Base-by-base conservation (phyloP, 2,888 invertebrate species). In the Eumacrocentrus americanus region DNA sequence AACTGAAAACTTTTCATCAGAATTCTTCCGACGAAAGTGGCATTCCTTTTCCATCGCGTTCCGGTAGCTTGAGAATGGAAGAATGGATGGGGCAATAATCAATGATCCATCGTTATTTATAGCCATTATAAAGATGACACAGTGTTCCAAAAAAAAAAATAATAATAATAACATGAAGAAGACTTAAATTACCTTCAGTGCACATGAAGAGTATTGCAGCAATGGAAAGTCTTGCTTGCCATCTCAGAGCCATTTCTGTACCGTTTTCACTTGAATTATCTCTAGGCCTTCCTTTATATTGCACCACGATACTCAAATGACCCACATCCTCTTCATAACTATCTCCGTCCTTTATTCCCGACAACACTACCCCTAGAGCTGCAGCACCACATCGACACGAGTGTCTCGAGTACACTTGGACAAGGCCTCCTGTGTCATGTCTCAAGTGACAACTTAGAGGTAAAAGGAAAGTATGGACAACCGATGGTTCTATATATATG, bases 141-240 rank as follows among this genome's bases (percentile, higher is more conserved):
- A 4, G 5, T 9, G 29, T 29, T 29, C 9, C 4, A 29, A 29
- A 29, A 29, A 29, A 29, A 9, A 6, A 16, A n/a, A 16, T 7
- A 42, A 34, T 16, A 29, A 37, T 35, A 29, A 35, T 37, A 29
- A 18, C 20, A 48, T 14, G 9, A 25, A 48, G 20, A 11, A 20
- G 34, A 50, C 34, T 18, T 9, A 20, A 42, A 55, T 75, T 79
- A 81, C 80, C 80, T 80, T 80, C 78, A 38, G 80, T 79, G 67
- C 79, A 80, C 72, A 80, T 78, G 72, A 80, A 75, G 68, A 81
- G 74, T 70, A 81, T 77, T 70, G 80, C 79, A 74, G 77, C 79
- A 70, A 81, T 77, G 63, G 76, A 79, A 64, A 81, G 75, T 67
- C 79, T 77, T 70, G 79, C 75, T 72, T 81, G 80, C 80, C 80